Evolutionary conservation across 2,113 vertebrate species (phyloP), one percentile per base, ranked within the genome.

Genomic region (Australoheros scitulus): DNA sequence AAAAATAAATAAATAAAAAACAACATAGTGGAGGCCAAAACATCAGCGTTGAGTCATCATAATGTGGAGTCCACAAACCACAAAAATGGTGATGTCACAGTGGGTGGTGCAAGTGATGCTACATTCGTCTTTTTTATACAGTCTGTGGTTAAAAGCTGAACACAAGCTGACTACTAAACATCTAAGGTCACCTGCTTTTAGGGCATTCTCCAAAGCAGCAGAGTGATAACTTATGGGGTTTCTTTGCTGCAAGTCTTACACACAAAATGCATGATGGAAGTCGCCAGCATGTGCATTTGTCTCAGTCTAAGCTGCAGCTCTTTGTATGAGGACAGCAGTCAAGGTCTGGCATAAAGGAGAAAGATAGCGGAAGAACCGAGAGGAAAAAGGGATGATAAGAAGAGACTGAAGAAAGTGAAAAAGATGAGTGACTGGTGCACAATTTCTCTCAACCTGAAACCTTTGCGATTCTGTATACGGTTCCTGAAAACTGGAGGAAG

Each of bases 331-430:
- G 60, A 87, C 78, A 83, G 58, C 80, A 78, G 75, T 80, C 83
- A 85, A 61, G 61, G 72, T 58, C 83, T 85, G 43, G 55, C n/a
- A 86, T 72, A 80, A 81, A 85, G n/a, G 22, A 57, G 65, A 84
- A 29, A 59, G 22, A 82, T 29, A 13, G 34, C 1, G 24, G 79
- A 75, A 83, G 61, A 50, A 47, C 20, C 20, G 34, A 52, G 32
- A 80, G 24, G 76, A 76, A 60, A 76, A 38, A 59, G 11, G 56
- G n/a, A 68, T 70, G 61, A 83, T 77, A 82, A 77, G 65, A 38
- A 82, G 83, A 18, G 36, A 58, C 43, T 60, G 77, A 56, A 20
- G 24, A 68, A 41, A 15, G 17, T 18, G 11, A 60, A 4, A 3
- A 81, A 20, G 43, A 82, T 36, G 68, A 77, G 85, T 58, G 63